These are phyloP conservation scores for Alligator sinensis DNA, from an alignment of 2,113 vertebrate species.

Conservation along the genomic window DNA sequence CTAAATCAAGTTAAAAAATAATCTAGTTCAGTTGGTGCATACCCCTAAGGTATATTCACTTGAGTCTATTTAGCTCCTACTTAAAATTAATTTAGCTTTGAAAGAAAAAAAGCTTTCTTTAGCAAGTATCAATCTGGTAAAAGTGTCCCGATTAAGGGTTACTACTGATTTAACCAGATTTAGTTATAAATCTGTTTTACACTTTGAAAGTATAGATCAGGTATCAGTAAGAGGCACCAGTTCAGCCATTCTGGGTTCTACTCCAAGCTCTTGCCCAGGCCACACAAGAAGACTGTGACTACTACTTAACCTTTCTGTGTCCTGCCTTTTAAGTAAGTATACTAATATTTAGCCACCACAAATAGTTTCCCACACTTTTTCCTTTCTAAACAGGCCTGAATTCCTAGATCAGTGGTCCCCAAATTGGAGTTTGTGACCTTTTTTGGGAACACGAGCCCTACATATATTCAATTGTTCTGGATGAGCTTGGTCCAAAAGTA, in stretches of 20 bases:
- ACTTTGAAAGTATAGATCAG: not conserved
- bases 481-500: too few species aligned
- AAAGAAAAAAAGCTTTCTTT: not conserved
- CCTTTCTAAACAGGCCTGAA: not conserved
- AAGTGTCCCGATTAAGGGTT: not conserved
- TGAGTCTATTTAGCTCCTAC: not conserved
- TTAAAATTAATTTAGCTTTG: not conserved
- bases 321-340: accelerated
- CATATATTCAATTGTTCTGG: too few species aligned
- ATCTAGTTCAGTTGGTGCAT: not conserved
- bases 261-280: not conserved
- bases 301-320: not conserved
- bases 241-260: not conserved
- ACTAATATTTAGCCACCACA: not conserved
- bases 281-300: not conserved
- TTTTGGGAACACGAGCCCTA: too few species aligned
- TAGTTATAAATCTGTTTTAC: not conserved
- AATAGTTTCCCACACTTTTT: not conserved
- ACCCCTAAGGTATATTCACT: not conserved
- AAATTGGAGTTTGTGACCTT: too few species aligned
- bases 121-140: not conserved
- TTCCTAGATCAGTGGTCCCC: too few species aligned
- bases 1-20: not conserved
- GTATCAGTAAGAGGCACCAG: not conserved
- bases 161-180: not conserved